Evolutionary conservation across 1,140 invertebrate species (phyloP), one percentile per base, ranked within the genome.

Genomic region (Hylyphantes graminicola): DNA sequence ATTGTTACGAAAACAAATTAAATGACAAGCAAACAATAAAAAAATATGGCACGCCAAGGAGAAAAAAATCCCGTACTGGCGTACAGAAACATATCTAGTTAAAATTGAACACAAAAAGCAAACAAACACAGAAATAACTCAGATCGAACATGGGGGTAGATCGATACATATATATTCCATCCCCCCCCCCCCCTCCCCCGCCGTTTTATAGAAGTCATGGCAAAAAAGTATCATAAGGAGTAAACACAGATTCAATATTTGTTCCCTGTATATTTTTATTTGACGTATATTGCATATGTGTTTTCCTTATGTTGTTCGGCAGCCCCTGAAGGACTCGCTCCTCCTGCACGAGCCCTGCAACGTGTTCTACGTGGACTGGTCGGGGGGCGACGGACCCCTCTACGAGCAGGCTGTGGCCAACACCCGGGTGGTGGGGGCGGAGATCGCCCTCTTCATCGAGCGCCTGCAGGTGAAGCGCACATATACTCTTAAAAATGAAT

Each of bases 351-450:
- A 86, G 51, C 87, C 88, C 61, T 86, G 87, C 51, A 90, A 90
- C 77, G 88, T 91, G 1, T 88, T 91, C 10, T 72, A 88, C 12
- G 88, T 90, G 1, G 89, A 90, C 82, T 91, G 90, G 90, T 86
- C 88, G 3, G 83, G 87, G 17, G 92, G 91, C 2, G 89, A 91
- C 9, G 88, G 88, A 68, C 89, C 90, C 8, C 90, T 90, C 6
- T 93, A 93, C 86, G 87, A 90, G 2, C 88, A 91, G 13, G 92
- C 93, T 0, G 91, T 92, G 0, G 92, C 92, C 2, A 94, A 94
- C 83, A 92, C 92, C 0, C 91, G 93, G 67, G 89, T 93, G 0
- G 92, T 93, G 4, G 93, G 92, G 6, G 91, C 92, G 15, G 91
- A 93, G 87, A 87, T 93, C 3, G 91, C 90, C 0, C 87, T 91